Conservation (phyloP, 2,113 vertebrate genomes). For the Hyperopisus bebe region DNA sequence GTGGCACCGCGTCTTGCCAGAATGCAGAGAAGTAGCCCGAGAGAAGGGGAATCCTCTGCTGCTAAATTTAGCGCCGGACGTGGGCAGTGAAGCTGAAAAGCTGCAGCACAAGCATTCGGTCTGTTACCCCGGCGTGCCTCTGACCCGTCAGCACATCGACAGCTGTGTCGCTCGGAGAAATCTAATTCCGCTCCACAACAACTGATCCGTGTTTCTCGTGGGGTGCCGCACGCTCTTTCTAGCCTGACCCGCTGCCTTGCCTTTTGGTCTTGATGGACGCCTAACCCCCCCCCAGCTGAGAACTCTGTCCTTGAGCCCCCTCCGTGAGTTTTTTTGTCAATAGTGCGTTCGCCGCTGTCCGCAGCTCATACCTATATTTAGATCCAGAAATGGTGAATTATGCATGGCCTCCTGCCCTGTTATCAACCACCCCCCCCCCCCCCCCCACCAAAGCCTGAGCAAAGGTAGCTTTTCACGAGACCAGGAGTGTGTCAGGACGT, state of each 20-base stretch:
- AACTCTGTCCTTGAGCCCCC: not conserved
- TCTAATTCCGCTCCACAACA: not conserved
- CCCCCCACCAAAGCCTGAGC: not conserved
- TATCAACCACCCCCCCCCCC: not conserved
- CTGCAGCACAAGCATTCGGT: constrained; percentile 50
- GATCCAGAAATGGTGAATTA: constrained; percentile 57
- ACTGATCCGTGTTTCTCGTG: not conserved
- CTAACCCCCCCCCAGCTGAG: constrained; percentile 10
- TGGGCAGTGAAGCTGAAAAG: constrained; percentile 32
- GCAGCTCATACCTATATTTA: constrained; percentile 55
- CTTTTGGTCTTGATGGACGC: constrained; percentile 17
- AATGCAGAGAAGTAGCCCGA: constrained; percentile 40
- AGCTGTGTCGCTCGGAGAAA: constrained; percentile 29
- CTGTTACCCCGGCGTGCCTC: constrained; percentile 30
- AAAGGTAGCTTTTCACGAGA: not conserved
- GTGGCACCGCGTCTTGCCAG: constrained; percentile 37
- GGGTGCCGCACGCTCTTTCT: not conserved
- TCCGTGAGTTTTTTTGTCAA: constrained; percentile 32
- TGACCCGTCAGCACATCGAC: constrained; percentile 42
- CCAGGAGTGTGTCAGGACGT: constrained; percentile 12
- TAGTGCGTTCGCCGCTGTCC: constrained; percentile 12
- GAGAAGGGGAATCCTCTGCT: constrained; percentile 45
- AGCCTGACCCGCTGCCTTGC: constrained; percentile 19
- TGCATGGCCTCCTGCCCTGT: constrained; percentile 39
- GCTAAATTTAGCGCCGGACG: constrained; percentile 55